Percentiles rank a stretch among this genome's conserved stretches.
phyloP scores from a whole-genome alignment of 2,797 vertebrate species.

The Chanos chanos region DNA sequence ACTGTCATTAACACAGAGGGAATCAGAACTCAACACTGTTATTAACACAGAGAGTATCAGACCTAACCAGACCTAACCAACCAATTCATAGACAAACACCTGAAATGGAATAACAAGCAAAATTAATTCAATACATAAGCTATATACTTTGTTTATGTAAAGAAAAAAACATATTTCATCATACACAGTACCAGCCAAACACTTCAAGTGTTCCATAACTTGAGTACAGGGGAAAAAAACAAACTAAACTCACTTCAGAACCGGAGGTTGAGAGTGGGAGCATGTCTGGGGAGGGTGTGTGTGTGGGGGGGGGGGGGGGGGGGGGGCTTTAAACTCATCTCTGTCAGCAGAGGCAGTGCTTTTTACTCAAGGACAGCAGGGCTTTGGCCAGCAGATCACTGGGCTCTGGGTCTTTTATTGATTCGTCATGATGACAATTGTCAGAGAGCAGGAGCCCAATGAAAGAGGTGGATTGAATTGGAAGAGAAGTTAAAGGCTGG shows the following conservation, averaged over 20 bases:
- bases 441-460: conserved; percentile 55
- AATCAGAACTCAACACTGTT: too few relatives aligned
- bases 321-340: conserved; percentile 44
- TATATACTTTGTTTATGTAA: too few relatives aligned
- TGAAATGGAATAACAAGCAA: too few relatives aligned
- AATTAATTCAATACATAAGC: too few relatives aligned
- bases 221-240: too few relatives aligned
- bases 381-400: not conserved
- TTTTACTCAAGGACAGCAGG: conserved; percentile 52
- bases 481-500: conserved; percentile 25
- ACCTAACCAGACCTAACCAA: too few relatives aligned
- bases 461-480: conserved; percentile 47
- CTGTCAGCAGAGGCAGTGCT: conserved; percentile 47
- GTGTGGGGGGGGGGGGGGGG: conserved; percentile 13
- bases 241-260: not conserved
- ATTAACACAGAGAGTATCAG: too few relatives aligned
- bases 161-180: too few relatives aligned
- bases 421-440: conserved; percentile 66
- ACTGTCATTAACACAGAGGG: too few relatives aligned
- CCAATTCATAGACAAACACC: too few relatives aligned
- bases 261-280: not conserved
- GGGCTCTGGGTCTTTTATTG: conserved; percentile 46
- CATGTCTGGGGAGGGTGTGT: conserved; percentile 4
- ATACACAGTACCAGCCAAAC: too few relatives aligned
- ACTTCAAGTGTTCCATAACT: too few relatives aligned